Percentiles rank a stretch among this genome's conserved stretches.
Evolutionary conservation across 2,797 vertebrate genomes (phyloP).

Genomic region (Tympanoctomys barrerae): DNA sequence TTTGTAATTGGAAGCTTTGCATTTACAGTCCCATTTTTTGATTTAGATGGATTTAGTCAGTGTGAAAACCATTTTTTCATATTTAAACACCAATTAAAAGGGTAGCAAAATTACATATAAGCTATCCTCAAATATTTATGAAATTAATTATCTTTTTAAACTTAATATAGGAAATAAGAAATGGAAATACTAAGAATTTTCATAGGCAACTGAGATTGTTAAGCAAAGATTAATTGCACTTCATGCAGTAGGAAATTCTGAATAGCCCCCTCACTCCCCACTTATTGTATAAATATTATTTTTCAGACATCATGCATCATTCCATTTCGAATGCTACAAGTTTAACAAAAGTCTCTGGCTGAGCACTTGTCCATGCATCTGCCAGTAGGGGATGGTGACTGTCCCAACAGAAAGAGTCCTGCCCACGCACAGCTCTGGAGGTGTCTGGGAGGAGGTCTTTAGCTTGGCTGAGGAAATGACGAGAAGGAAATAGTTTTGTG

Average conservation of each 20-base stretch:
- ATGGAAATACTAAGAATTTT: not conserved
- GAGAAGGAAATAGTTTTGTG: conserved; percentile 93
- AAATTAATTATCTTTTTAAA: conserved; percentile 1
- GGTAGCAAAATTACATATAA: not conserved
- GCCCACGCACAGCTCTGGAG: conserved; percentile 26
- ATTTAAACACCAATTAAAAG: not conserved
- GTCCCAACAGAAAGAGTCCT: not conserved
- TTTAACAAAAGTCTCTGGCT: not conserved
- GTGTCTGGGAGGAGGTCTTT: conserved; percentile 77
- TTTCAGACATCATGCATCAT: not conserved
- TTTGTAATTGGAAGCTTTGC: not conserved
- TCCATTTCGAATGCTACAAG: not conserved
- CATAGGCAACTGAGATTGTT: conserved; percentile 16
- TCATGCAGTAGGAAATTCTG: not conserved
- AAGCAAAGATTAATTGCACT: not conserved
- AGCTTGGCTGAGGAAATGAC: conserved; percentile 93
- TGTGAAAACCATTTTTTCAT: not conserved
- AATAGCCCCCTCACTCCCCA: fast-evolving
- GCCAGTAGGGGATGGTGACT: conserved; percentile 10
- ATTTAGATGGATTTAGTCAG: not conserved
- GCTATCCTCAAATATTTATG: not conserved
- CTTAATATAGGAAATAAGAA: not conserved
- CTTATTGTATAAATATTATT: not conserved
- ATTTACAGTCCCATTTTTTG: not conserved
- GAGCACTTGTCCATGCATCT: not conserved